A percentile compares a stretch with the other conserved stretches of the same genome.
Conservation (phyloP, 2,888 invertebrate genomes). For the Prosapia bicincta region DNA sequence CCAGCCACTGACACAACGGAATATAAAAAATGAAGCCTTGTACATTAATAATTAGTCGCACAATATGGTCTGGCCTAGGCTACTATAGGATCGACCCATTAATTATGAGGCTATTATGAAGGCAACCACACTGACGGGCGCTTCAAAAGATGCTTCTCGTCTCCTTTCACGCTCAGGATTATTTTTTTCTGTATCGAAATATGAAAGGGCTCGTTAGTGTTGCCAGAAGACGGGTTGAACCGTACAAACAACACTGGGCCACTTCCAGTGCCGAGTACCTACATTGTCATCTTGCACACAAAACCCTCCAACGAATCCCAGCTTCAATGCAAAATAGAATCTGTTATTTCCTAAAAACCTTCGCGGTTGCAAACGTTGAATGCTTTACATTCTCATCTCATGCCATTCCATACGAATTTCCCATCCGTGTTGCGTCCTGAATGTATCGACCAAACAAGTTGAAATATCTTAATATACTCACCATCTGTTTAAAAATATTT, state of each 20-base stretch:
- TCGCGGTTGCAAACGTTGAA: too few species aligned
- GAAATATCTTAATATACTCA: too few species aligned
- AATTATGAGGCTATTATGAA: constrained; percentile 25
- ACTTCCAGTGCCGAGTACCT: background rate
- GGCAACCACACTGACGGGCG: constrained; percentile 5
- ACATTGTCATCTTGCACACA: background rate
- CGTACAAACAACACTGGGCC: background rate
- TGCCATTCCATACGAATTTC: too few species aligned
- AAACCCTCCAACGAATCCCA: background rate
- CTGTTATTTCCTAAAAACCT: too few species aligned
- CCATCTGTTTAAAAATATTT: too few species aligned
- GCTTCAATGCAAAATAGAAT: background rate
- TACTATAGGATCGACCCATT: constrained; percentile 11
- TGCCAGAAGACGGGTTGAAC: background rate
- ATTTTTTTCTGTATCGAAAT: constrained; percentile 18
- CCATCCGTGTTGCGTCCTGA: too few species aligned
- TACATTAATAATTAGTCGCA: constrained; percentile 30
- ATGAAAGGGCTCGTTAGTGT: constrained; percentile 28
- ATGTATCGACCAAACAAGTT: too few species aligned
- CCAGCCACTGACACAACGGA: constrained; percentile 18
- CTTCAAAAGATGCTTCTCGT: background rate
- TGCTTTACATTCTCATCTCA: too few species aligned
- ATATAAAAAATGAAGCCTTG: constrained; percentile 27
- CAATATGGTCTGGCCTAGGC: constrained; percentile 24
- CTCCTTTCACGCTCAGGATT: background rate